Conservation (phyloP, 2,888 invertebrate genomes). For the Apamea crenata region DNA sequence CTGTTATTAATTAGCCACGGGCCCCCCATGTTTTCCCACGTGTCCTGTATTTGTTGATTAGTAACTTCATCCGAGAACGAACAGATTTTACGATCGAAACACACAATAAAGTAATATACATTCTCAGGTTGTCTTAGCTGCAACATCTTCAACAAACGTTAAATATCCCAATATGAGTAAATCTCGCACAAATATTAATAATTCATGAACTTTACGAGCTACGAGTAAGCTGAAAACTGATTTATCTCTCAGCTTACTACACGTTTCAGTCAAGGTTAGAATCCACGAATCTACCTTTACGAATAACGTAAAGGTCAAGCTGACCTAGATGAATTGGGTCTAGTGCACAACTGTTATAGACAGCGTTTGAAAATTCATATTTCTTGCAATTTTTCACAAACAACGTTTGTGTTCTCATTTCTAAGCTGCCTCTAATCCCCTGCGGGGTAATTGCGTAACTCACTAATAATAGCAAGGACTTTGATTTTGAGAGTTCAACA, state of each 20-base stretch:
- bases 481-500: too few relatives aligned
- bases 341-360: background rate
- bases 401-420: background rate
- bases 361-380: background rate
- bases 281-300: too few relatives aligned
- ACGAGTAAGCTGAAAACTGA: background rate
- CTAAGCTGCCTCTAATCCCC: too few relatives aligned
- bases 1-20: too few relatives aligned
- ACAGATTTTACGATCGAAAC: background rate
- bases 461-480: too few relatives aligned
- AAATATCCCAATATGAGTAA: background rate
- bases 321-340: background rate
- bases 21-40: background rate
- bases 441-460: too few relatives aligned
- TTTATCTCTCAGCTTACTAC: background rate
- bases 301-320: background rate
- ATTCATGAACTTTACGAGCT: conserved; percentile 6
- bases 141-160: background rate
- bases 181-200: conserved; percentile 5
- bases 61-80: background rate
- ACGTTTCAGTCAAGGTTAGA: conserved; percentile 6
- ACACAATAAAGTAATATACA: background rate
- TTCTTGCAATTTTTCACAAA: background rate
- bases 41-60: background rate
- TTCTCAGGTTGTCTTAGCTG: background rate